These are phyloP conservation scores for Poicephalus gulielmi DNA, from an alignment of 2,113 vertebrate species.

Conservation along the genomic window DNA sequence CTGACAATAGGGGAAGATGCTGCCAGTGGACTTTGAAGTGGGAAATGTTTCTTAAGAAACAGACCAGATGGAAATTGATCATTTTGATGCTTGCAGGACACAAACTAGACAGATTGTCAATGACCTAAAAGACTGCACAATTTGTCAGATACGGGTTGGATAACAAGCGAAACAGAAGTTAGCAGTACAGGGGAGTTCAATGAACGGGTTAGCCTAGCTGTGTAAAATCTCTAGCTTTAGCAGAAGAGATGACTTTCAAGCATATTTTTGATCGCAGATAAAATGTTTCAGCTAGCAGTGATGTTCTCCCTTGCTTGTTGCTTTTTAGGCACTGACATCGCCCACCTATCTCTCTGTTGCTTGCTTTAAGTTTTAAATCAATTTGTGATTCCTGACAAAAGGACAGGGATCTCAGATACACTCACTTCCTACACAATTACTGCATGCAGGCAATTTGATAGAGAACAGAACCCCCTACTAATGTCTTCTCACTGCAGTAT, in stretches of 20 bases:
- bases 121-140: background rate
- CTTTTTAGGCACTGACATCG: background rate
- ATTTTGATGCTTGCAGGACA: constrained; percentile 8
- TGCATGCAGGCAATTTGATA: background rate
- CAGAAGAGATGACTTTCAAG: background rate
- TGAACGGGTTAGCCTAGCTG: background rate
- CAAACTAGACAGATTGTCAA: constrained; percentile 13
- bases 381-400: background rate
- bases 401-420: background rate
- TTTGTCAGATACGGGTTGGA: background rate
- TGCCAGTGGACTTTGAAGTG: background rate
- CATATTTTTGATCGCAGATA: background rate
- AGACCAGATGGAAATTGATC: background rate
- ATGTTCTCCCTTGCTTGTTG: background rate
- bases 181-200: background rate
- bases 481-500: background rate
- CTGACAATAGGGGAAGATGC: background rate
- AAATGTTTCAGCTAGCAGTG: background rate
- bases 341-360: background rate
- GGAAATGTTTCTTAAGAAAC: constrained; percentile 20
- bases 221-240: background rate
- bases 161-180: background rate
- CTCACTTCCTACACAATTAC: background rate
- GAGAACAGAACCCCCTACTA: background rate
- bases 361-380: background rate